These are phyloP conservation scores for Cinclus cinclus DNA, from an alignment of 2,113 vertebrate genomes.

Conservation along the genomic window DNA sequence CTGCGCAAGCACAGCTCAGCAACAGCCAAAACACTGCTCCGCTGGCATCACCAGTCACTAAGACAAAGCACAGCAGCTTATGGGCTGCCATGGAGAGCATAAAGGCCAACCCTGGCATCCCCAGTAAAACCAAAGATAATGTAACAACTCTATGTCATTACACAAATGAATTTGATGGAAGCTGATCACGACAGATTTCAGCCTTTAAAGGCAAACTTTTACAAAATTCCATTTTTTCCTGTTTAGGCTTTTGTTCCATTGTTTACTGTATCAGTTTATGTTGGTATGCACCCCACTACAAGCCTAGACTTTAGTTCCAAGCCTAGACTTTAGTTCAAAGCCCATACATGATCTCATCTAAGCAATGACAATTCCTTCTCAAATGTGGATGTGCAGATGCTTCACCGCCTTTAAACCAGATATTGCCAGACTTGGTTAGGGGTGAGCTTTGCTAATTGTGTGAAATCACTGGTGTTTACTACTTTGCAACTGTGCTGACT, in stretches of 20 bases:
- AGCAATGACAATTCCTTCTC: neutral
- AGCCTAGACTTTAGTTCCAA: neutral
- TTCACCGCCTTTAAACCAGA: neutral
- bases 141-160: neutral
- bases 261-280: neutral
- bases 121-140: neutral
- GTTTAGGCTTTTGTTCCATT: neutral
- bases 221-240: neutral
- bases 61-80: neutral
- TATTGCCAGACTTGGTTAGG: neutral
- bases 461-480: neutral
- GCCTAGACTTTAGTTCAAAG: neutral
- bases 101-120: neutral
- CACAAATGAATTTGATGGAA: neutral
- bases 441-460: neutral
- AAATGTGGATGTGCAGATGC: neutral
- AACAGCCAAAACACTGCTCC: neutral
- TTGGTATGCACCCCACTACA: too few species aligned
- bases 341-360: accelerated
- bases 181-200: neutral
- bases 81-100: neutral
- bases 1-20: neutral
- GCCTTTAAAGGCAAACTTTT: neutral
- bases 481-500: neutral
- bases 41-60: neutral